These are phyloP conservation scores for Sceloporus tristichus DNA, from an alignment of 2,113 vertebrate species.

Conservation along the genomic window DNA sequence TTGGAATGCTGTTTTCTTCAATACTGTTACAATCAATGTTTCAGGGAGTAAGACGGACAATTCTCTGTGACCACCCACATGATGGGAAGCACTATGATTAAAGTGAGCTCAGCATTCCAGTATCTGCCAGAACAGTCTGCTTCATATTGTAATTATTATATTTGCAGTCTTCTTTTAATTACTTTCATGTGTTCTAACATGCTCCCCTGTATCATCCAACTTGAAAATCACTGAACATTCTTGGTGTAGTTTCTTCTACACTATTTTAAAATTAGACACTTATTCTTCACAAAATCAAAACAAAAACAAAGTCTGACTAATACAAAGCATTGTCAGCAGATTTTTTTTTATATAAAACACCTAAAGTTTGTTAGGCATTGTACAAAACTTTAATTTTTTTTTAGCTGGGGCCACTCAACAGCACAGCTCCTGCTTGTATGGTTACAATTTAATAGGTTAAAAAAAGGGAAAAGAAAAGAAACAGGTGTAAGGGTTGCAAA, in stretches of 20 bases:
- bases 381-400: background rate
- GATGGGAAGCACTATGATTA: constrained; percentile 77
- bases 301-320: constrained; percentile 54
- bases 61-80: constrained; percentile 78
- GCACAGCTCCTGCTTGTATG: background rate
- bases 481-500: background rate
- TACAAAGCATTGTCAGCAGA: background rate
- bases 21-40: constrained; percentile 58
- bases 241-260: constrained; percentile 68
- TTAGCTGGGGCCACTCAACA: background rate
- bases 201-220: constrained; percentile 65
- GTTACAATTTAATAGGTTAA: background rate
- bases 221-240: constrained; percentile 67
- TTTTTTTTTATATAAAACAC: background rate
- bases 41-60: constrained; percentile 52
- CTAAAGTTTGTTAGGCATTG: background rate
- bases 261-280: constrained; percentile 58
- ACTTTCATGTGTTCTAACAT: constrained; percentile 79
- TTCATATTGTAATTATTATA: constrained; percentile 80
- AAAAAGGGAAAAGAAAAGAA: background rate
- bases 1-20: constrained; percentile 71
- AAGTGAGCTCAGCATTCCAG: constrained; percentile 67
- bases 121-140: constrained; percentile 74
- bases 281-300: constrained; percentile 25
- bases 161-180: constrained; percentile 77